Base-by-base conservation (phyloP, 2,113 vertebrate genomes). In the Paramisgurnus dabryanus region DNA sequence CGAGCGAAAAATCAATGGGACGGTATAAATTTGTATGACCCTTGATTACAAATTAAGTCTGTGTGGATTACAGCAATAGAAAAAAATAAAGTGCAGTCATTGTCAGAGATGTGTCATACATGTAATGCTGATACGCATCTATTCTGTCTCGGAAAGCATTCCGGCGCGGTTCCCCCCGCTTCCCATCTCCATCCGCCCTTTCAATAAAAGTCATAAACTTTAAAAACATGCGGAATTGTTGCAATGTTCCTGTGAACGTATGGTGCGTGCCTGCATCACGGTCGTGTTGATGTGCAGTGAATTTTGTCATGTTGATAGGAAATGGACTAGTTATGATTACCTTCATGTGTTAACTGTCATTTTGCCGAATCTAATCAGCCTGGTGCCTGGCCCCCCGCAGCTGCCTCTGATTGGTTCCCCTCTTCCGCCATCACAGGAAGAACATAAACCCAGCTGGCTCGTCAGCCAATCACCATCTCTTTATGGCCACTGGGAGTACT, bases 331-430 rank as follows among this genome's bases (percentile, higher is more conserved):
- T 78, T 81, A 49, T 84, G 70, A 84, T 84, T 82, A 76, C 65
- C 40, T 76, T 53, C 50, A 80, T 70, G 58, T 49, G 76, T 74
- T 79, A 81, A 82, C 75, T 76, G 66, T 40, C 76, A 82, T 78
- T 80, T 79, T 71, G 67, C 45, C 1, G 66, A 82, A 82, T 79
- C 83, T 82, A 85, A 85, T 85, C 83, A 85, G 67, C 58, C 76
- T 68, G 40, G 72, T 71, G 66, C 80, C 41, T 76, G 71, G 61
- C 72, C 80, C 77, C 80, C 83, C 47, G 66, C 27, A 61, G 83
- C 65, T 82, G 66, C 43, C 49, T 76, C 67, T 85, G 83, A 82
- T 85, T 85, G 83, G 83, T 78, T 82, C 43, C 67, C 47, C 57
- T 84, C 63, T 82, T 79, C 53, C 64, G 34, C 79, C 68, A 76